phyloP scores from a whole-genome alignment of 2,888 invertebrate genomes.

The Euproctis similis region DNA sequence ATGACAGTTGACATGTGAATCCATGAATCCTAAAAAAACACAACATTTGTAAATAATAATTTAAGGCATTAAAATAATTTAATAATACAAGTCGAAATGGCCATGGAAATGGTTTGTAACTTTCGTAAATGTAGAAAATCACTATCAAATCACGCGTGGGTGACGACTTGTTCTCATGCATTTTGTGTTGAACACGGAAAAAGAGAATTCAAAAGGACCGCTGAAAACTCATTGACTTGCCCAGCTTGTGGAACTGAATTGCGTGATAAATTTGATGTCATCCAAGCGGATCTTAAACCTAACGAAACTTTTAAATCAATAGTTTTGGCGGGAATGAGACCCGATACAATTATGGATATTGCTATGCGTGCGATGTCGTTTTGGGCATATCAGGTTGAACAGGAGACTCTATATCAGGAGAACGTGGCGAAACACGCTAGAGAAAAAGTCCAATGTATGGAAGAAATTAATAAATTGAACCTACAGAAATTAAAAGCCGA shows the following conservation, averaged over 20 bases:
- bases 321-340: slow-evolving; percentile 69
- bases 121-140: slow-evolving; percentile 69
- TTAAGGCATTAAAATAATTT: not conserved
- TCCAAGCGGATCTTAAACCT: slow-evolving; percentile 69
- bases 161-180: slow-evolving; percentile 73
- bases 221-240: slow-evolving; percentile 61
- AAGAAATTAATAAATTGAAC: slow-evolving; percentile 61
- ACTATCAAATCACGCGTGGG: slow-evolving; percentile 65
- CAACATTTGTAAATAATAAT: no score
- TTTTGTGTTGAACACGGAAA: slow-evolving; percentile 73
- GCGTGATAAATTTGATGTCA: slow-evolving; percentile 69
- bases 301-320: slow-evolving; percentile 71
- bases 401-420: slow-evolving; percentile 69
- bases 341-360: slow-evolving; percentile 72
- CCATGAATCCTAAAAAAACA: no score
- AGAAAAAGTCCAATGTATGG: slow-evolving; percentile 62
- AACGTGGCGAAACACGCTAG: slow-evolving; percentile 60
- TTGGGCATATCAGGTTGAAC: slow-evolving; percentile 72
- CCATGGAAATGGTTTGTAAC: slow-evolving; percentile 67
- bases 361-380: slow-evolving; percentile 74
- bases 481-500: slow-evolving; percentile 65
- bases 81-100: not conserved
- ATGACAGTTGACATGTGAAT: no score
- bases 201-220: slow-evolving; percentile 60
- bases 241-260: slow-evolving; percentile 69